Evolutionary conservation across 2,888 invertebrate genomes (phyloP).

Genomic region (Drosophila demipolita): DNA sequence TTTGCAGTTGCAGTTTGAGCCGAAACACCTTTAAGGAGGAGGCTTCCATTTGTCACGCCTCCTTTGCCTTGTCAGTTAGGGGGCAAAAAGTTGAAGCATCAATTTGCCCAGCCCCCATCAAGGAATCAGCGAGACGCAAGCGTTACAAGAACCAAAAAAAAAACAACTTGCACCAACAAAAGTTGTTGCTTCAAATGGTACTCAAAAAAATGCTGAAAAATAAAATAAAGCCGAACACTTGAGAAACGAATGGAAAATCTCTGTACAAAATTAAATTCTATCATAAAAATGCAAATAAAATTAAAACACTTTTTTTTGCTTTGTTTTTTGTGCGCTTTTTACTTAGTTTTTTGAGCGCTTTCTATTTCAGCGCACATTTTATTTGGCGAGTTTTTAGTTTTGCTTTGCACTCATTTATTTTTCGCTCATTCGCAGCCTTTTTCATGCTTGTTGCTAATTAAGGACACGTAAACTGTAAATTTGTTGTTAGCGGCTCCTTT

Average conservation of each 20-base stretch:
- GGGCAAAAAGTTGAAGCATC: slow-evolving; percentile 44
- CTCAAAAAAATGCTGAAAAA: slow-evolving; percentile 10
- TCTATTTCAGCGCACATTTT: slow-evolving; percentile 57
- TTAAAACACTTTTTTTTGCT: slow-evolving; percentile 23
- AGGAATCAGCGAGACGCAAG: slow-evolving; percentile 46
- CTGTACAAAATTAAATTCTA: slow-evolving; percentile 40
- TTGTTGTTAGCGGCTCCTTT: slow-evolving; percentile 21
- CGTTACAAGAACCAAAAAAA: slow-evolving; percentile 27
- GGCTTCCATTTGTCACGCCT: neutral
- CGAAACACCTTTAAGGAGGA: neutral
- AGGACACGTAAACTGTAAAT: slow-evolving; percentile 45
- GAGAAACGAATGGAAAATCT: slow-evolving; percentile 27
- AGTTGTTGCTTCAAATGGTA: slow-evolving; percentile 13
- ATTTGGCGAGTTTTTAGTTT: slow-evolving; percentile 39
- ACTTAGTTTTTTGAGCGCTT: slow-evolving; percentile 31
- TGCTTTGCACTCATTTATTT: slow-evolving; percentile 31
- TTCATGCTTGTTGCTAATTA: slow-evolving; percentile 58
- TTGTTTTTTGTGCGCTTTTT: slow-evolving; percentile 23
- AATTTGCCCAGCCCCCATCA: slow-evolving; percentile 35
- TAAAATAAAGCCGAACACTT: slow-evolving; percentile 20
- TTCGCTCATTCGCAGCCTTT: slow-evolving; percentile 25
- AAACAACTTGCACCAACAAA: slow-evolving; percentile 6
- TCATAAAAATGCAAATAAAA: slow-evolving; percentile 37
- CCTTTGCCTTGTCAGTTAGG: slow-evolving; percentile 6
- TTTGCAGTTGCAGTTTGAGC: slow-evolving; percentile 12